phyloP scores from a whole-genome alignment of 2,797 vertebrate species.

The Cryptoprocta ferox region DNA sequence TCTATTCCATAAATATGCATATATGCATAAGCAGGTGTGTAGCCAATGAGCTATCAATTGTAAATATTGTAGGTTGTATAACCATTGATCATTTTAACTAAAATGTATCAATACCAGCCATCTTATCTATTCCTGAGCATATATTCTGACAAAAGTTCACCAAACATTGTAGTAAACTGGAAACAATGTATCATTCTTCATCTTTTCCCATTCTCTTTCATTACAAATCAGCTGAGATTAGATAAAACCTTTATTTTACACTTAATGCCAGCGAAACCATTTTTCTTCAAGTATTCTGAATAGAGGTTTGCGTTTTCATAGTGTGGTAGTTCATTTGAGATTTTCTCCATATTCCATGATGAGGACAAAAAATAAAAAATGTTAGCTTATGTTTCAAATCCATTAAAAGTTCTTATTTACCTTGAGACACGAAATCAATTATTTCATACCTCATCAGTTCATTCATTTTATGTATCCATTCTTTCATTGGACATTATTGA shows the following conservation, averaged over 20 bases:
- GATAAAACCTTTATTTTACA: not conserved
- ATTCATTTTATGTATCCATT: not conserved
- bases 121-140: not conserved
- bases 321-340: not conserved
- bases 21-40: not conserved
- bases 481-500: not conserved
- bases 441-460: not conserved
- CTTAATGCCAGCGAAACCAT: not conserved
- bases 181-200: not conserved
- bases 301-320: not conserved
- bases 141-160: not conserved
- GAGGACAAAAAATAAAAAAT: not conserved
- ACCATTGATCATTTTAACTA: not conserved
- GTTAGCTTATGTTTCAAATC: not conserved
- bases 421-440: not conserved
- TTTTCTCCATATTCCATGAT: not conserved
- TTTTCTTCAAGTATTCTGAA: not conserved
- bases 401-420: not conserved
- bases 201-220: not conserved
- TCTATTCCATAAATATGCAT: not conserved
- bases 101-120: not conserved
- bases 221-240: not conserved
- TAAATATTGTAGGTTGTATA: not conserved
- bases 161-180: not conserved
- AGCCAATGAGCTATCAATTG: not conserved